Evolutionary conservation across 2,113 vertebrate species (phyloP), one percentile per base, ranked within the genome.

Genomic region (Poeciliopsis turrubarensis): DNA sequence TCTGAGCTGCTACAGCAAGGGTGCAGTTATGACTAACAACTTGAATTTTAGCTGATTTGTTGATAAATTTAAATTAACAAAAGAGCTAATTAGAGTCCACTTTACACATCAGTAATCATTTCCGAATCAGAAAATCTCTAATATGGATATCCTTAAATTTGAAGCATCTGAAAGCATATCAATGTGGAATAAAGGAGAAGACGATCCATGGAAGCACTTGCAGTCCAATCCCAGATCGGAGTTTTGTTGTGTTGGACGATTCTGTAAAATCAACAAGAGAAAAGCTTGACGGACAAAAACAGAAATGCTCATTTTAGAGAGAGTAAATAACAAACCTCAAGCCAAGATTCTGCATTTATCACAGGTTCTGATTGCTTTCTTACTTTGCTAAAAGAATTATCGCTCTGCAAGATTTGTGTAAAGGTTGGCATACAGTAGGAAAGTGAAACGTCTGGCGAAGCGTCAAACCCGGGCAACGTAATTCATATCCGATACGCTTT

Each of bases 61-160:
- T 69, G 51, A 63, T 83, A 72, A 60, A 57, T 81, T 79, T 86
- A 41, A 78, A 19, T 79, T 72, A 44, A 72, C 60, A 72, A 62
- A 27, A 68, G 26, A 37, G 65, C 65, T 73, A 22, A 61, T 79
- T 76, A 68, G 27, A 34, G 32, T 51, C 12, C 29, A 68, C 32
- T 68, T 65, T 67, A 72, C 69, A 34, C 65, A 47, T 79, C 29
- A 64, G 3, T 34, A 15, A 64, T 70, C 27, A 32, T 13, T 79
- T 66, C 65, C 37, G 4, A 65, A 61, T 75, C 30, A 30, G 26
- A 63, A 73, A 71, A 66, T 70, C 54, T 67, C 29, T 12, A 37
- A 65, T 25, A 65, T 34, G 63, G n/a, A 34, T 65, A 10, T 19
- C 17, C 30, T 64, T 64, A 34, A 22, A 22, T 25, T 65, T 34